Percentiles rank a stretch among this genome's conserved stretches.
Evolutionary conservation across 2,113 vertebrate species (phyloP).

Genomic region (Seriola rivoliana): DNA sequence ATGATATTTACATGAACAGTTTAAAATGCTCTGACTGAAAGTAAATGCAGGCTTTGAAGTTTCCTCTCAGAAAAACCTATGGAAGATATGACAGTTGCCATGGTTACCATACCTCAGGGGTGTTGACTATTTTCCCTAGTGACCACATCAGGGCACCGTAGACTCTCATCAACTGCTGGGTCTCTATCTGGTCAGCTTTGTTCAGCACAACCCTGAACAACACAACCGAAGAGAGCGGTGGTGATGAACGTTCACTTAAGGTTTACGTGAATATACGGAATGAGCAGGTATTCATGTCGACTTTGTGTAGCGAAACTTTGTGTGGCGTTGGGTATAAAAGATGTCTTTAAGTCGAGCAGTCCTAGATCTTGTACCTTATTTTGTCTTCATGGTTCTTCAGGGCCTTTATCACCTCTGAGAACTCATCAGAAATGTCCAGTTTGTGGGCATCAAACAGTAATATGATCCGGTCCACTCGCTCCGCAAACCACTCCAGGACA

Average conservation of each 20-base stretch:
- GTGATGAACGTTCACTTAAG: neutral
- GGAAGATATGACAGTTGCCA: neutral
- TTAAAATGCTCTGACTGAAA: no score
- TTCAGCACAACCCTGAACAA: constrained; percentile 92
- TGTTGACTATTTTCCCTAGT: constrained; percentile 97
- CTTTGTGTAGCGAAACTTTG: no score
- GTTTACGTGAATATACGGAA: neutral
- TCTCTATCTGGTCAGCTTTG: constrained; percentile 98
- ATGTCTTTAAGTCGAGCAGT: neutral
- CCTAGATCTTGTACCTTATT: constrained; percentile 82
- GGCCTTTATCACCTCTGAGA: constrained; percentile 98
- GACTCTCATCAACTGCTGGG: constrained; percentile 97
- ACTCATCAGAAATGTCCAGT: constrained; percentile 98
- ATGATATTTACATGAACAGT: no score
- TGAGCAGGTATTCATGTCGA: no score
- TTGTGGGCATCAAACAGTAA: constrained; percentile 97
- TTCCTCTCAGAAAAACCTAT: neutral
- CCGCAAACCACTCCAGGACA: constrained; percentile 96
- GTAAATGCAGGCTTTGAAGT: no score
- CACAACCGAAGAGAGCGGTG: neutral
- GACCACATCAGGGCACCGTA: constrained; percentile 99
- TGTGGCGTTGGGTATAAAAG: neutral
- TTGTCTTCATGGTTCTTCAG: constrained; percentile 99
- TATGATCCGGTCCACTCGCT: constrained; percentile 97
- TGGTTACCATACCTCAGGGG: constrained; percentile 85